phyloP scores from a whole-genome alignment of 2,113 vertebrate species.

The Anhinga anhinga region DNA sequence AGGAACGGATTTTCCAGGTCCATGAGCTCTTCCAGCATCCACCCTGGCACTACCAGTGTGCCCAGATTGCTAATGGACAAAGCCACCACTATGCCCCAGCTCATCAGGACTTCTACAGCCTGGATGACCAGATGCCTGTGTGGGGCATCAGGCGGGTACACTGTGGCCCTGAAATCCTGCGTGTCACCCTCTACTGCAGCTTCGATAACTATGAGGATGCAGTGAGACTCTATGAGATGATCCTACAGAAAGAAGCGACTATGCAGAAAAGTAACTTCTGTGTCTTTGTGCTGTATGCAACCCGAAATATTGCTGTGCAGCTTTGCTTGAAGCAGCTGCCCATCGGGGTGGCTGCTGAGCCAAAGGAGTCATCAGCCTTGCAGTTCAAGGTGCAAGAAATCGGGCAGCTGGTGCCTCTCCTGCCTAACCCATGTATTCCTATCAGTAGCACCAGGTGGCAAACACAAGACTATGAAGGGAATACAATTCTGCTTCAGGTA shows the following conservation, averaged over 20 bases:
- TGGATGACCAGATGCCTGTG: slow-evolving; percentile 87
- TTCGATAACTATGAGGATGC: slow-evolving; percentile 90
- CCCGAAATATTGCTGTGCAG: slow-evolving; percentile 75
- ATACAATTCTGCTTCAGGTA: slow-evolving; percentile 94
- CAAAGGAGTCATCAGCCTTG: slow-evolving; percentile 79
- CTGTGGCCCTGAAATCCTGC: slow-evolving; percentile 81
- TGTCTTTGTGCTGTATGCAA: slow-evolving; percentile 77
- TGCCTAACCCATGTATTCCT: slow-evolving; percentile 89
- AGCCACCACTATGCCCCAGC: slow-evolving; percentile 61
- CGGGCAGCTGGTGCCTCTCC: slow-evolving; percentile 90
- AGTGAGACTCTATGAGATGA: slow-evolving; percentile 86
- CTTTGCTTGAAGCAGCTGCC: slow-evolving; percentile 89
- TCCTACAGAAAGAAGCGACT: slow-evolving; percentile 78
- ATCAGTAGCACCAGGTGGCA: slow-evolving; percentile 93
- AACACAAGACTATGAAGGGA: slow-evolving; percentile 92
- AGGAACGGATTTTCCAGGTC: slow-evolving; percentile 83
- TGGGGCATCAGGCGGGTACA: slow-evolving; percentile 87
- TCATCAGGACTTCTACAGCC: slow-evolving; percentile 84
- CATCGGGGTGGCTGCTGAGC: slow-evolving; percentile 76
- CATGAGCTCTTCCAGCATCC: slow-evolving; percentile 84
- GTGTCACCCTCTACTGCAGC: slow-evolving; percentile 86
- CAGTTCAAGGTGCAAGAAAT: slow-evolving; percentile 91
- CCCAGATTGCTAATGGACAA: slow-evolving; percentile 50
- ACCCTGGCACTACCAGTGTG: slow-evolving; percentile 85
- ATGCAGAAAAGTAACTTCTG: slow-evolving; percentile 80